Percentiles rank a stretch among this genome's conserved stretches.
These are phyloP conservation scores for Melitaea athalia DNA, from an alignment of 2,888 invertebrate genomes.

Conservation along the genomic window DNA sequence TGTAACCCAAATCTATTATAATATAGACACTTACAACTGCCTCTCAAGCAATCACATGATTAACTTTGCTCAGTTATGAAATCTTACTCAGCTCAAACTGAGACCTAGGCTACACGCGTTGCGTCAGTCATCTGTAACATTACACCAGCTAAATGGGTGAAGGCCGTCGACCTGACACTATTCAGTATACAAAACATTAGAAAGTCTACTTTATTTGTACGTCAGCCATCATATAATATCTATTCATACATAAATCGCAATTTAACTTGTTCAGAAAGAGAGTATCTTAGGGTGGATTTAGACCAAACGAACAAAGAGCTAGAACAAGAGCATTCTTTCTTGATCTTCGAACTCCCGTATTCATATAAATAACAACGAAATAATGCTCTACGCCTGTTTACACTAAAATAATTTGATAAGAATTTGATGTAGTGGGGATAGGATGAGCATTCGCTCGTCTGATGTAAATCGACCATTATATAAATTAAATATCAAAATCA, in stretches of 20 bases:
- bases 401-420: too few species aligned
- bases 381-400: too few species aligned
- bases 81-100: neutral
- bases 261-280: too few species aligned
- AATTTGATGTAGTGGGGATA: too few species aligned
- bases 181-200: constrained; percentile 36
- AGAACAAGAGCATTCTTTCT: too few species aligned
- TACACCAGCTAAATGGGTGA: constrained; percentile 30
- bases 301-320: too few species aligned
- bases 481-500: too few species aligned
- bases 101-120: constrained; percentile 12
- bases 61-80: neutral
- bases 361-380: too few species aligned
- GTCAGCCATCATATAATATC: constrained; percentile 1
- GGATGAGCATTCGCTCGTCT: too few species aligned
- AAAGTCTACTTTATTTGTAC: constrained; percentile 26
- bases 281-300: too few species aligned
- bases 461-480: too few species aligned
- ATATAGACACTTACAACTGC: neutral
- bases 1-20: neutral
- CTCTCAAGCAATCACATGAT: neutral
- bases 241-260: neutral
- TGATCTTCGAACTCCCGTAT: too few species aligned
- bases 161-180: constrained; percentile 32
- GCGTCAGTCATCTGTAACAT: constrained; percentile 25